Conservation (phyloP, 92 coral and sea anemone species). For the Montipora capitata region DNA sequence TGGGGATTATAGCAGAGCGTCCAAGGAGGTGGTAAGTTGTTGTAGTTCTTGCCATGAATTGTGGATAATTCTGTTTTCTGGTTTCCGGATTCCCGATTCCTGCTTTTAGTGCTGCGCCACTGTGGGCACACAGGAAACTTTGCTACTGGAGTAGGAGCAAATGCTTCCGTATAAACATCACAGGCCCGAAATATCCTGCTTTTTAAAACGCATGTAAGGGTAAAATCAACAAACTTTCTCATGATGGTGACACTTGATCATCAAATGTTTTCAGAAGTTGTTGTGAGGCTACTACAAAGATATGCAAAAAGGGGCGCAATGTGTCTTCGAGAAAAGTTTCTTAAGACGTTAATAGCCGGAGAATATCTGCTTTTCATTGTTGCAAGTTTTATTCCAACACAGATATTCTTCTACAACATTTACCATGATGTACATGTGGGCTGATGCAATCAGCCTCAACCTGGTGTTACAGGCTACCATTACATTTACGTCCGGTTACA, state of each 20-base stretch:
- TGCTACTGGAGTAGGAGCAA: conserved; percentile 5
- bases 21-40: too few species aligned
- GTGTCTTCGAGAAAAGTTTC: neutral
- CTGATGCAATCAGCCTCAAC: too few species aligned
- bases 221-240: conserved; percentile 2
- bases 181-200: neutral
- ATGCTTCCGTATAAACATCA: neutral
- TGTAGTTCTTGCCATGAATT: too few species aligned
- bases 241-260: neutral
- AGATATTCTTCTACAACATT: too few species aligned
- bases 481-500: too few species aligned
- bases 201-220: neutral
- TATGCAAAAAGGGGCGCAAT: neutral
- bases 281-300: conserved; percentile 32
- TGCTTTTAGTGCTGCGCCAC: too few species aligned
- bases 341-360: neutral
- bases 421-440: too few species aligned
- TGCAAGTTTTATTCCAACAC: too few species aligned
- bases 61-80: too few species aligned
- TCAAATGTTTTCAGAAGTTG: conserved; percentile 16
- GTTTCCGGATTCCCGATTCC: too few species aligned
- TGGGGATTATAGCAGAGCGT: too few species aligned
- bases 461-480: too few species aligned
- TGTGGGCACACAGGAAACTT: neutral
- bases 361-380: neutral